Evolutionary conservation across 2,888 invertebrate species (phyloP).

Genomic region (Hirtodrosophila duncani): DNA sequence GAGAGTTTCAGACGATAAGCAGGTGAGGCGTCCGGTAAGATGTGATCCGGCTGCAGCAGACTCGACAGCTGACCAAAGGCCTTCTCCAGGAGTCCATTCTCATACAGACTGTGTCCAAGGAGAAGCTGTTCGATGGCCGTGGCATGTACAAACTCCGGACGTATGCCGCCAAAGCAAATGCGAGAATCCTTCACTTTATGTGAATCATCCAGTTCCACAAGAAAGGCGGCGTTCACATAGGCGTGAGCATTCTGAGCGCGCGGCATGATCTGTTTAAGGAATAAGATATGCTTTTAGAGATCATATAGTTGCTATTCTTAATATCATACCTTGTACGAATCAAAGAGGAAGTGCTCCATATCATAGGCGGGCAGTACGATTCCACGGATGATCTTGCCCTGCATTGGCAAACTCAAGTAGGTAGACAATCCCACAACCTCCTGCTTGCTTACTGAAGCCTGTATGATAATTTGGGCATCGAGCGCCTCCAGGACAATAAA

Average conservation of each 20-base stretch:
- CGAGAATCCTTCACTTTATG: constrained; percentile 77
- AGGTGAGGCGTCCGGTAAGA: constrained; percentile 84
- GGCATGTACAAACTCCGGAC: constrained; percentile 81
- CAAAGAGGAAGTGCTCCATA: constrained; percentile 79
- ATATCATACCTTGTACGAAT: constrained; percentile 85
- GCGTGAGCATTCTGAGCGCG: constrained; percentile 88
- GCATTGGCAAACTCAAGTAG: constrained; percentile 83
- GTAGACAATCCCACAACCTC: constrained; percentile 77
- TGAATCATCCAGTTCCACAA: constrained; percentile 80
- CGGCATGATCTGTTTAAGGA: constrained; percentile 82
- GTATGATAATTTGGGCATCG: constrained; percentile 65
- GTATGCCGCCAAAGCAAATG: constrained; percentile 85
- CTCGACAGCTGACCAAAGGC: constrained; percentile 80
- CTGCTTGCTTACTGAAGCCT: constrained; percentile 78
- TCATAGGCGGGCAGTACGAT: constrained; percentile 81
- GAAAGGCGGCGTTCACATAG: constrained; percentile 86
- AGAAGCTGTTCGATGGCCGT: constrained; percentile 80
- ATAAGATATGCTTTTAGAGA: too few species aligned
- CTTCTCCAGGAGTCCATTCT: constrained; percentile 69
- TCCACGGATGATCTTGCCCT: constrained; percentile 82
- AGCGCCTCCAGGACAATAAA: constrained; percentile 80
- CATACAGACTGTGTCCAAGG: constrained; percentile 79
- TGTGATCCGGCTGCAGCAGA: constrained; percentile 83
- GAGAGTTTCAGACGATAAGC: constrained; percentile 85
- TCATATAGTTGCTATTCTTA: too few species aligned